Evolutionary conservation across 2,113 vertebrate genomes (phyloP).

Genomic region (Platycercus adscitus): DNA sequence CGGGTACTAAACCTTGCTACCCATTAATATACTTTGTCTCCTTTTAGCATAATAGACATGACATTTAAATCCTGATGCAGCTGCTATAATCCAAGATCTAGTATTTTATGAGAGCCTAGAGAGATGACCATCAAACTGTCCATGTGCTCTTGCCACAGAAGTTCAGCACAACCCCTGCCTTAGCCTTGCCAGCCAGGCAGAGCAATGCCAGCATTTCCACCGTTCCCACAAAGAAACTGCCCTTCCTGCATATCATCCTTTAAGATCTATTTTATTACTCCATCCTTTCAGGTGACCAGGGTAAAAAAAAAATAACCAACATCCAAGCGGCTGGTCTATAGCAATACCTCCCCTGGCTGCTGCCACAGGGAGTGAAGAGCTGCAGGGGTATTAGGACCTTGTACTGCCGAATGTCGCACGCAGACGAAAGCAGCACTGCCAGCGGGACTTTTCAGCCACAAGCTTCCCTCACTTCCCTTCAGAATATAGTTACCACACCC

Average conservation of each 20-base stretch:
- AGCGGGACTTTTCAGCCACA: neutral
- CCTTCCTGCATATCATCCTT: neutral
- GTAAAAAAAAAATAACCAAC: neutral
- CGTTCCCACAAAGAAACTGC: neutral
- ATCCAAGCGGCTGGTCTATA: neutral
- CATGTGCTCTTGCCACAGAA: neutral
- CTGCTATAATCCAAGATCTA: neutral
- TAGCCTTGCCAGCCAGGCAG: neutral
- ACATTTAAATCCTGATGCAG: neutral
- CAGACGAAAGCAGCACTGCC: neutral
- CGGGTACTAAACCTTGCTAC: neutral
- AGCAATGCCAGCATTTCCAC: neutral
- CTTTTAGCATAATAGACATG: neutral
- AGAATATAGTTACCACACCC: neutral
- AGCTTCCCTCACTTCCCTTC: neutral
- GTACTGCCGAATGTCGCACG: neutral
- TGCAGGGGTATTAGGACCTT: neutral
- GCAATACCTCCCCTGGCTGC: neutral
- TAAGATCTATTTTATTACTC: neutral
- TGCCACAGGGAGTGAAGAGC: neutral
- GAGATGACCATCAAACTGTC: neutral
- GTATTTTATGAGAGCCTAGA: neutral
- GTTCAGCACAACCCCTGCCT: neutral
- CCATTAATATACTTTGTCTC: neutral
- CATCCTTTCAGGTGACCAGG: neutral